Evolutionary conservation across 2,113 vertebrate genomes (phyloP), one percentile per base, ranked within the genome.

Genomic region (Mesembrinibis cayennensis): DNA sequence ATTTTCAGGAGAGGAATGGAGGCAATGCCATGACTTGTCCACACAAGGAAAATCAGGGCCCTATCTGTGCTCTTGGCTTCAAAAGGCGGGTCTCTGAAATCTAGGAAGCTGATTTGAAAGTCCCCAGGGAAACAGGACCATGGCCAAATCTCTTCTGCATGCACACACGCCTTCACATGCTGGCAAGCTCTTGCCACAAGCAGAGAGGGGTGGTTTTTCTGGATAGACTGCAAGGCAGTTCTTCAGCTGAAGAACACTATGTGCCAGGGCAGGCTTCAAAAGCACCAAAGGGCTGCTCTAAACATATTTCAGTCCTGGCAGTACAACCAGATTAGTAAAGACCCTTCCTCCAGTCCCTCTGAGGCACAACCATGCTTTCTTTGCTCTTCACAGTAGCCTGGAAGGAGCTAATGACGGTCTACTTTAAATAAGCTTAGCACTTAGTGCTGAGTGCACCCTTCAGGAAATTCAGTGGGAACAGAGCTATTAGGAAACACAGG

Each of bases 151-250:
- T 85, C 62, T 85, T 72, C 50, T 73, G 49, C n/a, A 12, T 23
- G 4, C 32, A n/a, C 45, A 56, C 22, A 52, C 0, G 0, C 38
- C 11, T 36, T 76, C 82, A 67, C 13, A 11, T 15, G 29, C 55
- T 71, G 47, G 32, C 56, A 71, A 71, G 29, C 17, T 88, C 88
- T 87, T 10, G 1, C 52, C 56, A 34, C 58, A 82, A 44, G 34
- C 38, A 85, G 32, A 20, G 47, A 79, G 6, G 6, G 8, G 44
- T 62, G 53, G 26, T 52, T 93, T 84, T 90, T 90, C 85, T 85
- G 36, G n/a, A 44, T 34, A 40, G 70, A 27, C 16, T 56, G 36
- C 16, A 65, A 81, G 22, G 44, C 3, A 1, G 23, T n/a, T 65
- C 38, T 92, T 87, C 36, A 85, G 32, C 70, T 94, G 74, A 50